A percentile compares a stretch with the other conserved stretches of the same genome.
These are phyloP conservation scores for Sander vitreus DNA, from an alignment of 2,113 vertebrate genomes.

Conservation along the genomic window DNA sequence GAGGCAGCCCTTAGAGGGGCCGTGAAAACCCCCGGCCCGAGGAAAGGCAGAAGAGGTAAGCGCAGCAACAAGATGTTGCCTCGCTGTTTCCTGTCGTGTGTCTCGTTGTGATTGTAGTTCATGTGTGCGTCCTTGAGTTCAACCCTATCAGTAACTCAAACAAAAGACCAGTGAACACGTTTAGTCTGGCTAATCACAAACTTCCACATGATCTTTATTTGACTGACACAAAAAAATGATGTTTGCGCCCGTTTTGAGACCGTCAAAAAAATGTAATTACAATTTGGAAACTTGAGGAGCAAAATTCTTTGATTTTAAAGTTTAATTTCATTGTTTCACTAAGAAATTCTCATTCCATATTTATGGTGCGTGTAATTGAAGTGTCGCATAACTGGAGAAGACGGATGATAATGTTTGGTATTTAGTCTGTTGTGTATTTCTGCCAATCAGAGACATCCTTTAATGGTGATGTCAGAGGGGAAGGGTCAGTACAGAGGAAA, in stretches of 20 bases:
- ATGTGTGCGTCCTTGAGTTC: neutral
- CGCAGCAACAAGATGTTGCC: neutral
- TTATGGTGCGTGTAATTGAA: neutral
- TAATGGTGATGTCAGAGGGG: slow-evolving; percentile 75
- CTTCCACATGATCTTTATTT: neutral
- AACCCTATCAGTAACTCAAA: neutral
- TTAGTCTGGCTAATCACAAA: neutral
- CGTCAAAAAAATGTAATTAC: too few species aligned
- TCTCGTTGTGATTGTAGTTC: slow-evolving; percentile 2
- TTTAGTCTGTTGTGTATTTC: slow-evolving; percentile 36
- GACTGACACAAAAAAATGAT: too few species aligned
- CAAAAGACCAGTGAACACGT: neutral
- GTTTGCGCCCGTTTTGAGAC: neutral
- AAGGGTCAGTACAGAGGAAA: slow-evolving; percentile 61
- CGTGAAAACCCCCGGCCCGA: slow-evolving; percentile 27
- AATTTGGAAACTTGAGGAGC: neutral
- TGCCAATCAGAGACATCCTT: slow-evolving; percentile 73
- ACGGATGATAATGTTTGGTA: neutral
- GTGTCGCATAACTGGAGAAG: neutral
- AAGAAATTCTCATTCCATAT: neutral
- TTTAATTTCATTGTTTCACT: neutral
- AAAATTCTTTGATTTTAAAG: neutral
- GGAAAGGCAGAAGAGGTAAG: slow-evolving; percentile 60
- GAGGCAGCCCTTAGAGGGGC: slow-evolving; percentile 58
- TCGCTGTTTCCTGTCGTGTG: neutral